These are phyloP conservation scores for Poecilia latipinna DNA, from an alignment of 2,113 vertebrate species.

Conservation along the genomic window DNA sequence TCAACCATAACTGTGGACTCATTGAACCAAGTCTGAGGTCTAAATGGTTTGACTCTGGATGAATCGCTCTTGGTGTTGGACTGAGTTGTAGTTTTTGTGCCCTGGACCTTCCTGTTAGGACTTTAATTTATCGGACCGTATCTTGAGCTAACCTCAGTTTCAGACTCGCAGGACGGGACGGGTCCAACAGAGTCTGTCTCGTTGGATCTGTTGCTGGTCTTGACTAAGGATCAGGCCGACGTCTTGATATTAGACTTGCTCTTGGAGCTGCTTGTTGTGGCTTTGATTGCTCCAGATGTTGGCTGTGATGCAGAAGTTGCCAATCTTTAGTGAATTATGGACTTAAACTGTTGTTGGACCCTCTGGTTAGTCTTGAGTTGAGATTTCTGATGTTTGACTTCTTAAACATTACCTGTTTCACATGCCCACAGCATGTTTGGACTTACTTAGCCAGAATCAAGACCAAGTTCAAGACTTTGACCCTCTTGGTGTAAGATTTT, in stretches of 20 bases:
- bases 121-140: background rate
- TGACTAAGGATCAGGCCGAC: too few species aligned
- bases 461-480: too few species aligned
- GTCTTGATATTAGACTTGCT: too few species aligned
- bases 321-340: too few species aligned
- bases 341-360: background rate
- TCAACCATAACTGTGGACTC: too few species aligned
- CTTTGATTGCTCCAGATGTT: too few species aligned
- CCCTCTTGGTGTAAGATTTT: background rate
- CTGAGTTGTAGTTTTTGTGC: background rate
- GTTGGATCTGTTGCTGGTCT: background rate
- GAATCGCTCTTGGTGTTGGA: background rate
- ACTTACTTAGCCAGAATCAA: too few species aligned
- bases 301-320: too few species aligned
- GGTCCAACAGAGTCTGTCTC: too few species aligned
- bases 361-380: background rate
- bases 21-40: background rate
- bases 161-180: background rate
- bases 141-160: background rate
- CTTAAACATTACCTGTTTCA: too few species aligned
- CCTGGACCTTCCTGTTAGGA: background rate
- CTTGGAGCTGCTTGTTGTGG: background rate
- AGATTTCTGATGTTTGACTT: too few species aligned
- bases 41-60: background rate
- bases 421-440: too few species aligned